Conservation (phyloP, 2,888 invertebrate genomes). For the Polyommatus iphigenia region DNA sequence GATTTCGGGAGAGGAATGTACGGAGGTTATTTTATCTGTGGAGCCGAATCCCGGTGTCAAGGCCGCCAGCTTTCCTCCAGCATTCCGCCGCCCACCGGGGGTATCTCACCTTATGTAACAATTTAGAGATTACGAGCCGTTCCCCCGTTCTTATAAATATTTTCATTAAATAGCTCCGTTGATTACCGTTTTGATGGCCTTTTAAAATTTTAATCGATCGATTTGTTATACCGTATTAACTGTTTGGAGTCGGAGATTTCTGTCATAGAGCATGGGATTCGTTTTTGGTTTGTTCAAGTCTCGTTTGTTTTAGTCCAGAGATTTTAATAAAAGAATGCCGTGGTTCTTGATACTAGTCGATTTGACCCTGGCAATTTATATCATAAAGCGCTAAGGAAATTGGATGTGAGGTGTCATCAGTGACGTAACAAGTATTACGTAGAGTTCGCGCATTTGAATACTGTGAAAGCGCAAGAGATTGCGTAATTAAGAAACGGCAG, state of each 20-base stretch:
- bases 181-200: slow-evolving; percentile 12
- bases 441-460: background rate
- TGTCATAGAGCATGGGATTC: background rate
- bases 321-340: no score
- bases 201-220: slow-evolving; percentile 3
- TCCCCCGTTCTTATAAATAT: slow-evolving; percentile 31
- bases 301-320: background rate
- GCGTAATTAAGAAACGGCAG: background rate
- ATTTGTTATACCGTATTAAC: slow-evolving; percentile 15
- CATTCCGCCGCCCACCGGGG: slow-evolving; percentile 76
- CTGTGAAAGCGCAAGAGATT: background rate
- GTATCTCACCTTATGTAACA: slow-evolving; percentile 77
- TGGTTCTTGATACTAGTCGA: no score
- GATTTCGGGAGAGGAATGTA: slow-evolving; percentile 40
- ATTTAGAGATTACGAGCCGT: slow-evolving; percentile 64
- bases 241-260: background rate
- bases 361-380: no score
- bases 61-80: slow-evolving; percentile 76
- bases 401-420: background rate
- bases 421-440: background rate
- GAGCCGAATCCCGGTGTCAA: slow-evolving; percentile 76
- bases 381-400: background rate
- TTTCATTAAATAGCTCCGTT: slow-evolving; percentile 42
- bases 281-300: background rate
- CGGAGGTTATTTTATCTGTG: slow-evolving; percentile 50